These are phyloP conservation scores for Hydractinia echinata DNA, from an alignment of 30 jellyfish, hydroid and myxozoan species.

Conservation along the genomic window DNA sequence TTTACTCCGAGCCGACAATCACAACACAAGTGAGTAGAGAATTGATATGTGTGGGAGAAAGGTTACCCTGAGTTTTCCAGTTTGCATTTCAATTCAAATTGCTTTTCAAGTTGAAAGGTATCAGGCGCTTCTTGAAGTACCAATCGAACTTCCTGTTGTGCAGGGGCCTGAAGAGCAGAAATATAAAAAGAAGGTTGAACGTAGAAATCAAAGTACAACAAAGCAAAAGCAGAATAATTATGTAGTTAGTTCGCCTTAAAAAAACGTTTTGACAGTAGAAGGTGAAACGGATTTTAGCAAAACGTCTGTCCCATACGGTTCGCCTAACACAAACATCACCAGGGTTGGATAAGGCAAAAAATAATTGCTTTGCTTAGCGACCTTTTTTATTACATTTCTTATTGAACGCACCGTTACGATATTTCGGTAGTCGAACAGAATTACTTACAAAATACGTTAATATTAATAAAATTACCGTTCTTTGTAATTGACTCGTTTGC, in stretches of 20 bases:
- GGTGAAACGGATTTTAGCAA: too few relatives aligned
- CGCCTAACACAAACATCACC: too few relatives aligned
- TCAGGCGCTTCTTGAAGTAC: constrained; percentile 62
- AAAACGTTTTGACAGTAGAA: too few relatives aligned
- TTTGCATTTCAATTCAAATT: constrained; percentile 56
- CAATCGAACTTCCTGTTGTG: constrained; percentile 52
- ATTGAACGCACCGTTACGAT: too few relatives aligned
- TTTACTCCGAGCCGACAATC: background rate
- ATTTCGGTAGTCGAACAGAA: too few relatives aligned
- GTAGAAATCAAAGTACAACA: background rate
- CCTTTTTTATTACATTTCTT: too few relatives aligned
- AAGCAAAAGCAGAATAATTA: background rate
- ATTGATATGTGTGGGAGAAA: background rate
- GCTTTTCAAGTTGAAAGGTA: constrained; percentile 54
- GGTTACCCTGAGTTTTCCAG: constrained; percentile 69
- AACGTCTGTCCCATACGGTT: too few relatives aligned
- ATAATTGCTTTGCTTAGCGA: too few relatives aligned
- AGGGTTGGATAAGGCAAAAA: too few relatives aligned
- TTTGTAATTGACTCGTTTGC: constrained; percentile 88
- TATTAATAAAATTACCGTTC: constrained; percentile 37
- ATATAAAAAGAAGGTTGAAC: background rate
- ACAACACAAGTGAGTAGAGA: background rate
- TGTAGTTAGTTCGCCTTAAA: background rate
- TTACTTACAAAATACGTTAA: too few relatives aligned
- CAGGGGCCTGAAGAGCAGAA: constrained; percentile 40